phyloP scores from a whole-genome alignment of 2,888 invertebrate species.

The Drosophila sordidula region DNA sequence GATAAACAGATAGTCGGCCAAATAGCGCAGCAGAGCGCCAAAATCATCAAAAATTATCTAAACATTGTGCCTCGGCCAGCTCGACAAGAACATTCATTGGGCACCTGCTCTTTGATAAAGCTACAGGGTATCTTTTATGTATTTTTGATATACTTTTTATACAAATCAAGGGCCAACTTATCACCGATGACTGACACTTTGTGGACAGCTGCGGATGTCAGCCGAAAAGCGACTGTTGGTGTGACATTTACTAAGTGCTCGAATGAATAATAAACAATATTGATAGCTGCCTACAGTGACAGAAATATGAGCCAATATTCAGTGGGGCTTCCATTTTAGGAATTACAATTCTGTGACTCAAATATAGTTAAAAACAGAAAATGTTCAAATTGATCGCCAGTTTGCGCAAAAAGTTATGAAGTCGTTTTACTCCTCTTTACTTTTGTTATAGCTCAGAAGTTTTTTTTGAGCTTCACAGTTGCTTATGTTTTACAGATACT shows the following conservation, averaged over 20 bases:
- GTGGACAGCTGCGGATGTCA: slow-evolving; percentile 33
- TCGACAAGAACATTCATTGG: too few relatives aligned
- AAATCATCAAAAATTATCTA: slow-evolving; percentile 45
- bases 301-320: slow-evolving; percentile 5
- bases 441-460: not conserved
- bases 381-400: not conserved
- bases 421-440: too few relatives aligned
- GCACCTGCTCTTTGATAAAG: too few relatives aligned
- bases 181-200: slow-evolving; percentile 40
- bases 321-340: not conserved
- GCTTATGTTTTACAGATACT: not conserved
- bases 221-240: slow-evolving; percentile 18
- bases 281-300: slow-evolving; percentile 17
- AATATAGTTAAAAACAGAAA: not conserved
- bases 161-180: slow-evolving; percentile 38
- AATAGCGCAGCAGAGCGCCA: slow-evolving; percentile 3
- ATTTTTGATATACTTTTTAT: slow-evolving; percentile 7
- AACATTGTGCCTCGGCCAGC: slow-evolving; percentile 17
- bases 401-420: too few relatives aligned
- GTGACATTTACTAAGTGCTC: slow-evolving; percentile 43
- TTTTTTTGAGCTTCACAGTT: too few relatives aligned
- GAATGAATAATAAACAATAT: slow-evolving; percentile 19
- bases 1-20: slow-evolving; percentile 52
- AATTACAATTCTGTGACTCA: not conserved
- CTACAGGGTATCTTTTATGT: slow-evolving; percentile 6